Evolutionary conservation across 2,113 vertebrate species (phyloP).

Genomic region (Cisticola juncidis): DNA sequence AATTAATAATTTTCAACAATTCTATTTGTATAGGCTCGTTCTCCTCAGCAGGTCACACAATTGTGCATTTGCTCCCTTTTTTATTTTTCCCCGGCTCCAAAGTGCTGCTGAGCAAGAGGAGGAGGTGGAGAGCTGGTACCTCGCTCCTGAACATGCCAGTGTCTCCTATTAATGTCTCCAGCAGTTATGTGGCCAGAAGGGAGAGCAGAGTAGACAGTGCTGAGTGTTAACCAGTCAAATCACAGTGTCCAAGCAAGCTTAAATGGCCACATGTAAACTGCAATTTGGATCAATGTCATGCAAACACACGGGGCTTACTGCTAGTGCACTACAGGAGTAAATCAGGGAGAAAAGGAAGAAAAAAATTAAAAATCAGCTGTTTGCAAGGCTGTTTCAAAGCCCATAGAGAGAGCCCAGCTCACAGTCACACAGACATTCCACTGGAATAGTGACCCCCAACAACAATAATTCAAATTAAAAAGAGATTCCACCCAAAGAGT

Average conservation of each 20-base stretch:
- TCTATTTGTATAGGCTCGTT: rapidly evolving
- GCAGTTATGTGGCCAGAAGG: neutral
- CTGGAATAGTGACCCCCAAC: rapidly evolving
- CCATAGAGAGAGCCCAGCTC: rapidly evolving
- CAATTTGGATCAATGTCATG: constrained; percentile 47
- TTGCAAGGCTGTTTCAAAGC: neutral
- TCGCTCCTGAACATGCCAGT: rapidly evolving
- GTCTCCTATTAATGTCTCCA: neutral
- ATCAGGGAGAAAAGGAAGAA: neutral
- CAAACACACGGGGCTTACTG: neutral
- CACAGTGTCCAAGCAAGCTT: neutral
- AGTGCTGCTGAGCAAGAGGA: neutral
- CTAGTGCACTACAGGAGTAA: neutral
- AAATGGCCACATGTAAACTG: neutral
- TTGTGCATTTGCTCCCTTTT: rapidly evolving
- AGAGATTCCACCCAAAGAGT: rapidly evolving
- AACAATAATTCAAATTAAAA: neutral
- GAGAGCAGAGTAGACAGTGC: constrained; percentile 19
- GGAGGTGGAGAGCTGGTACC: neutral
- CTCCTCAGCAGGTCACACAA: neutral
- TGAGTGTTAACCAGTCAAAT: constrained; percentile 37
- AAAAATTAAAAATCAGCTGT: neutral
- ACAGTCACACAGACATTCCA: rapidly evolving
- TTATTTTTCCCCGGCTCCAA: rapidly evolving
- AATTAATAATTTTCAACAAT: neutral